Evolutionary conservation across 1,140 invertebrate genomes (phyloP).

Genomic region (Trachymyrmex septentrionalis): DNA sequence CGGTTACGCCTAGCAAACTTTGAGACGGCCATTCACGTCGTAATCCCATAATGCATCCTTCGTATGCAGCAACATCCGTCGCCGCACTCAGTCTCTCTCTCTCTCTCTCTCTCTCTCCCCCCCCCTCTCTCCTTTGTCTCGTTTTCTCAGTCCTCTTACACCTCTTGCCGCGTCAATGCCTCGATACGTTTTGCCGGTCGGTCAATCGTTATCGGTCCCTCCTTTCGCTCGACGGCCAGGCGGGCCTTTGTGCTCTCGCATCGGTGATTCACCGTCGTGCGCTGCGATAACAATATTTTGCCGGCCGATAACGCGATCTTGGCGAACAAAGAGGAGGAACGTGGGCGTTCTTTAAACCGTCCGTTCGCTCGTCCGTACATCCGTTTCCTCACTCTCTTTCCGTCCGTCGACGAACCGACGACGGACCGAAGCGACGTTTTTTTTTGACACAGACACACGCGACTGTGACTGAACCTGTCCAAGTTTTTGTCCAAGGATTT

Average conservation of each 20-base stretch:
- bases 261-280: constrained; percentile 76
- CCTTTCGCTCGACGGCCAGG: constrained; percentile 64
- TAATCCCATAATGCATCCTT: constrained; percentile 64
- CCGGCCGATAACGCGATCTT: constrained; percentile 76
- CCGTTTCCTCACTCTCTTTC: constrained; percentile 46
- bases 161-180: constrained; percentile 61
- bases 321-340: constrained; percentile 68
- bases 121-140: constrained; percentile 49
- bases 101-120: too few species aligned
- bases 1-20: constrained; percentile 69
- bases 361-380: constrained; percentile 34
- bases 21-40: constrained; percentile 66
- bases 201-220: constrained; percentile 74
- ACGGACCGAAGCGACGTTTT: neutral
- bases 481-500: constrained; percentile 51
- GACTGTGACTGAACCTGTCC: constrained; percentile 1
- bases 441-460: constrained; percentile 40
- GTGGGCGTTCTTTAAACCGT: constrained; percentile 70
- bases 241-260: constrained; percentile 72
- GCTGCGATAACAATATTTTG: constrained; percentile 77
- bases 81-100: constrained; percentile 34
- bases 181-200: constrained; percentile 70
- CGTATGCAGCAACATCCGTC: constrained; percentile 36
- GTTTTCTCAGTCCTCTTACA: constrained; percentile 13
- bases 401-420: constrained; percentile 9